phyloP scores from a whole-genome alignment of 2,888 invertebrate genomes.

The Calameuta pallipes region DNA sequence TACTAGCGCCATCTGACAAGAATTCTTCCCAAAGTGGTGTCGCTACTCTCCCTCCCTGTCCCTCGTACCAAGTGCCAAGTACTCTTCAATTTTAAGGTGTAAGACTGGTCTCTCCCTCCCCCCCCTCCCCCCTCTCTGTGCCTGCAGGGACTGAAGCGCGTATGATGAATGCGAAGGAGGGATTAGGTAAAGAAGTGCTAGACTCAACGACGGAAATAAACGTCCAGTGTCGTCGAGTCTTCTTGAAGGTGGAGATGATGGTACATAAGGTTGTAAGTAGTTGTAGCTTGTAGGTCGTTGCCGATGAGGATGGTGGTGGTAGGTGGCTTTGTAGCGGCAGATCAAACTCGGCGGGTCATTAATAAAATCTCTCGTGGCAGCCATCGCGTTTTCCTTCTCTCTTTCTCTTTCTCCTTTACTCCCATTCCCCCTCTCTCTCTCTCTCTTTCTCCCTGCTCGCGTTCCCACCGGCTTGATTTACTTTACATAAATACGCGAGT shows the following conservation, averaged over 20 bases:
- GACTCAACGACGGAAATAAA: slow-evolving; percentile 18
- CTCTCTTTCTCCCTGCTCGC: slow-evolving; percentile 26
- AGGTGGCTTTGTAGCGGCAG: slow-evolving; percentile 57
- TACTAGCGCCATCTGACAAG: too few relatives aligned
- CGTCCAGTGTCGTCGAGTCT: too few relatives aligned
- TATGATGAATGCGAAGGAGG: slow-evolving; percentile 13
- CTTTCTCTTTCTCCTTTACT: slow-evolving; percentile 36
- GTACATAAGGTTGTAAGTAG: too few relatives aligned
- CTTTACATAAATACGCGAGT: slow-evolving; percentile 48
- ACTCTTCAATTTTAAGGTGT: background rate
- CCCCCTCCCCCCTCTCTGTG: slow-evolving; percentile 16
- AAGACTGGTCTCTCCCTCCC: slow-evolving; percentile 4
- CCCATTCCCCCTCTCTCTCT: slow-evolving; percentile 13
- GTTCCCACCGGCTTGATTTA: slow-evolving; percentile 34
- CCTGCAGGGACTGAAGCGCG: slow-evolving; percentile 34
- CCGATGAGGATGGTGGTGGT: slow-evolving; percentile 4
- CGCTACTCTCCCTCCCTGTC: too few relatives aligned
- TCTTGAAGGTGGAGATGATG: too few relatives aligned
- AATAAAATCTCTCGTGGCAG: slow-evolving; percentile 63
- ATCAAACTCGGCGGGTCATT: slow-evolving; percentile 64
- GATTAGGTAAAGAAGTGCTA: too few relatives aligned
- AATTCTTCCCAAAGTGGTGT: too few relatives aligned
- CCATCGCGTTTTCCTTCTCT: slow-evolving; percentile 34
- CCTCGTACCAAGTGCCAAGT: background rate
- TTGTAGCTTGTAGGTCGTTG: background rate